Evolutionary conservation across 2,113 vertebrate genomes (phyloP), one percentile per base, ranked within the genome.

Genomic region (Lipotes vexillifer): DNA sequence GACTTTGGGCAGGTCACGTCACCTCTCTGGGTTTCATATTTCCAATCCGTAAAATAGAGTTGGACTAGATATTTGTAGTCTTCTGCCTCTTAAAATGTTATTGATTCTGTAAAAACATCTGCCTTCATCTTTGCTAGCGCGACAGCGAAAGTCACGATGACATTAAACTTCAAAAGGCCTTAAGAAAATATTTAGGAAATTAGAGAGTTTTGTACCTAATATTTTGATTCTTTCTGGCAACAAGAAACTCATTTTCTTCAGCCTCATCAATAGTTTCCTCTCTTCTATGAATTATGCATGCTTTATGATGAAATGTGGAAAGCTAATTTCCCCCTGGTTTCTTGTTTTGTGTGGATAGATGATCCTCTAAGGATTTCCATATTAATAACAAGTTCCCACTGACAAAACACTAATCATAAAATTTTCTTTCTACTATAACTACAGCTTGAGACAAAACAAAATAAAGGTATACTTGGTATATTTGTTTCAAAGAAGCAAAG

Each of bases 321-420:
- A 97, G 94, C 91, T 97, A 93, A 98, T 98, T 97, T 97, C 93
- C 96, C 82, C 86, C 89, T 95, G 55, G 88, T 97, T 97, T 97
- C 93, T 98, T 98, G 94, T 97, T 98, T 97, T 97, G 95, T 97
- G 82, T 88, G 93, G 96, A 97, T 95, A 98, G 97, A 94, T 97
- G 88, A 96, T 87, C 83, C 91, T 97, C 95, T 95, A 69, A 94
- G 91, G 92, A 95, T 95, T 95, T 96, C 88, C 88, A 97, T 97
- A 94, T 97, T 97, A 97, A 97, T 97, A 97, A 97, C 96, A 93
- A 96, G 72, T 95, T 97, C 63, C 85, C 80, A 91, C 75, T 88
- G 91, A 96, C 93, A 97, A 94, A 97, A 25, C 68, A 89, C 91
- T 93, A 65, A 86, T 33, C 65, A 71, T 74, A 95, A 96, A 55